A percentile compares a stretch with the other conserved stretches of the same genome.
These are phyloP conservation scores for Rhyacophila brunnea DNA, from an alignment of 1,140 invertebrate genomes.

Conservation along the genomic window DNA sequence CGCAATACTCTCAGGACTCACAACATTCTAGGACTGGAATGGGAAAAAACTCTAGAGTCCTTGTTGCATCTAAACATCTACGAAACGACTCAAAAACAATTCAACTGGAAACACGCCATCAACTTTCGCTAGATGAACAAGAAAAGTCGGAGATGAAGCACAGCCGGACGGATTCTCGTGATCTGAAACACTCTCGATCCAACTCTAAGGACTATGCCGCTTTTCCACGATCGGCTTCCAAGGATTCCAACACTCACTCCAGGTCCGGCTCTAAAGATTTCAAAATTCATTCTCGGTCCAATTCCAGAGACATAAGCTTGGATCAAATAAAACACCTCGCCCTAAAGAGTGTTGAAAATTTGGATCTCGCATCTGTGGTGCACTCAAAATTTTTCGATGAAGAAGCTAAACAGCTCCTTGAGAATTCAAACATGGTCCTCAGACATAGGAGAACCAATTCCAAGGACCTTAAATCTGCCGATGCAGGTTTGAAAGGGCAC, in stretches of 20 bases:
- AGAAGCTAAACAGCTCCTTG: constrained; percentile 51
- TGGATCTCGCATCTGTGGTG: constrained; percentile 47
- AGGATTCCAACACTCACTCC: constrained; percentile 42
- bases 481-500: constrained; percentile 37
- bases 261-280: constrained; percentile 44
- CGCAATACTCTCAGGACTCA: constrained; percentile 48
- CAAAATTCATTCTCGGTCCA: constrained; percentile 44
- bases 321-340: constrained; percentile 48
- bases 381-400: constrained; percentile 44
- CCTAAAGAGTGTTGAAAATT: constrained; percentile 50
- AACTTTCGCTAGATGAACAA: constrained; percentile 43
- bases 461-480: constrained; percentile 50
- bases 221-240: constrained; percentile 40
- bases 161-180: constrained; percentile 46
- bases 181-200: constrained; percentile 38
- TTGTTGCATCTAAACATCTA: constrained; percentile 56
- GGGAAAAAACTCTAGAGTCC: constrained; percentile 45
- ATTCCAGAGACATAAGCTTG: constrained; percentile 46
- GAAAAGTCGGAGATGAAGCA: constrained; percentile 40
- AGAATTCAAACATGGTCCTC: constrained; percentile 49
- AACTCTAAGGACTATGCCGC: constrained; percentile 39
- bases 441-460: constrained; percentile 59
- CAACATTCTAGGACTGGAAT: constrained; percentile 28
- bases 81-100: constrained; percentile 61
- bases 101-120: constrained; percentile 55